Evolutionary conservation across 2,113 vertebrate species (phyloP), one percentile per base, ranked within the genome.

Genomic region (Cyprinodon tularosa): DNA sequence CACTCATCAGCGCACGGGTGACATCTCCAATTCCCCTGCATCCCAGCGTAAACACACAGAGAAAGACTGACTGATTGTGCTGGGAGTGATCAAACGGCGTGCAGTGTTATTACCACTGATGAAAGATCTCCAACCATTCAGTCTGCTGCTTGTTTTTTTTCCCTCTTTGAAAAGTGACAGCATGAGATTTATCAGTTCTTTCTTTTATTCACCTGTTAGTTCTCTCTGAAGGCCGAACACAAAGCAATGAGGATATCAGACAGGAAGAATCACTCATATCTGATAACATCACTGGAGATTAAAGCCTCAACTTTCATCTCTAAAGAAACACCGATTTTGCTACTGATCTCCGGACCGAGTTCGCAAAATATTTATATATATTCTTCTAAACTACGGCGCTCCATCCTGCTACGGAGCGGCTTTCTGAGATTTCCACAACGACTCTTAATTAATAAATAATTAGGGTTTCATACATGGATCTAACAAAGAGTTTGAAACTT

Each of bases 31-130:
- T 82, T 81, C 78, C 82, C 42, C 62, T 36, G 57, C 10, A 62
- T 15, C 84, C 72, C 62, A 84, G 80, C 57, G 81, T 91, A 92
- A 92, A 92, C 92, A 91, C 62, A 0, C 42, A 59, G 87, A 79
- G 66, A 74, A 84, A 80, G 36, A 74, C 48, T 74, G 81, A 82
- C 22, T 11, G 84, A 85, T 83, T 82, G 71, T 69, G 83, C 47
- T 40, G 29, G 68, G 47, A 22, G 66, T 9, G 37, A 67, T 39
- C 70, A 78, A 82, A 73, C 36, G 3, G 40, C 13, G 2, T 48
- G 0, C 39, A 37, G 39, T 75, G 53, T 68, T 62, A 40, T 39
- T 64, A 68, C 12, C 65, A 0, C 67, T 47, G 71, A 53, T 38
- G 47, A 76, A 66, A 72, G 66, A 71, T 59, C 8, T 0, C 4